These are phyloP conservation scores for Synergus umbraculus DNA, from an alignment of 2,888 invertebrate species.

Conservation along the genomic window DNA sequence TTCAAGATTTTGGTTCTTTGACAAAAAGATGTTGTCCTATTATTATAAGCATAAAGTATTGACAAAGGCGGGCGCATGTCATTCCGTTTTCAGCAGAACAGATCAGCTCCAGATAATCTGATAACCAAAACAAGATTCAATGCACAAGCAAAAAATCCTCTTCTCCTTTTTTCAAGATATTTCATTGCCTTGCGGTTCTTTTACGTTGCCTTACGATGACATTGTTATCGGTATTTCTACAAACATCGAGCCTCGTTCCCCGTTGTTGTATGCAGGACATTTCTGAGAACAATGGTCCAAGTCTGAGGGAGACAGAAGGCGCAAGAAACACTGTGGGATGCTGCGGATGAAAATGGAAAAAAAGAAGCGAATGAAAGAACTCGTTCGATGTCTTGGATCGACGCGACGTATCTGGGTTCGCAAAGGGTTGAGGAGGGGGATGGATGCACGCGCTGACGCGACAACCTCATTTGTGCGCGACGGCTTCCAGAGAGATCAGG, in stretches of 20 bases:
- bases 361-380: constrained; percentile 55
- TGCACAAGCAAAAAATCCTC: neutral
- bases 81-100: neutral
- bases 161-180: neutral
- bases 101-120: neutral
- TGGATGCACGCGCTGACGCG: constrained; percentile 72
- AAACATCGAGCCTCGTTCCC: constrained; percentile 11
- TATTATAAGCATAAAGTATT: no score
- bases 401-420: constrained; percentile 46
- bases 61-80: no score
- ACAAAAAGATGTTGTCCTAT: no score
- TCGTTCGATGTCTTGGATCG: constrained; percentile 52
- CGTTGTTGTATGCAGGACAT: constrained; percentile 34
- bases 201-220: constrained; percentile 33
- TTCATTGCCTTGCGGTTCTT: constrained; percentile 28
- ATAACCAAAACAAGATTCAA: constrained; percentile 1
- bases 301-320: constrained; percentile 47
- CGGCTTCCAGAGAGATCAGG: constrained; percentile 63
- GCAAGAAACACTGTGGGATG: constrained; percentile 44
- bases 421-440: constrained; percentile 44
- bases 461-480: constrained; percentile 76
- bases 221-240: constrained; percentile 38
- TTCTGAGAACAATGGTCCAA: constrained; percentile 56
- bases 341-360: constrained; percentile 49
- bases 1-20: no score